Base-by-base conservation (phyloP, 2,797 vertebrate species). In the Periophthalmus magnuspinnatus region DNA sequence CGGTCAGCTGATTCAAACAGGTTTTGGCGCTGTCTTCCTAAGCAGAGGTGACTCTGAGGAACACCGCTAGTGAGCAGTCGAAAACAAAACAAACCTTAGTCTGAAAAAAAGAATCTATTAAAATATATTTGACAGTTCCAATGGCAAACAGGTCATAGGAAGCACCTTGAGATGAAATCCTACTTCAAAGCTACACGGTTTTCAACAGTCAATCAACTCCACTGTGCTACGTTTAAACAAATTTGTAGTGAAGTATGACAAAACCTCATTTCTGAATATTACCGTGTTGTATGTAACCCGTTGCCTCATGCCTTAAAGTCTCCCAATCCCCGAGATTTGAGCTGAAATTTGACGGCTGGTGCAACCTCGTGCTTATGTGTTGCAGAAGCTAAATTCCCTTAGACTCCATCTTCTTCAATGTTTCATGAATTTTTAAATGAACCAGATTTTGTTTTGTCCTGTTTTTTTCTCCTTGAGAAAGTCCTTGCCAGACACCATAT, bases 401-500 rank as follows among this genome's bases (percentile, higher is more conserved):
- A 17, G 33, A 13, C 8, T 61, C 58, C 17, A 38, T n/a, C 17
- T 9, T 9, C 24, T 11, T 63, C 36, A 63, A 24, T 55, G 47
- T 24, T 14, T 33, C 9, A 17, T 72, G 68, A 45, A 72, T 82
- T 69, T 71, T 6, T 68, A 45, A 61, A 41, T 63, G 41, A 65
- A 73, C 61, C 41, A 45, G 11, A 45, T 45, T 45, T 38, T 75
- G 50, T 59, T 64, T 69, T 22, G 47, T 14, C 73, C 48, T 69
- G 59, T 67, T 68, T 70, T n/a, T 28, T 63, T 66, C n/a, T 62
- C n/a, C n/a, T n/a, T 71, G 54, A 64, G 21, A 71, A 36, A 81
- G 78, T 62, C 63, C 52, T 54, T 71, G 71, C 28, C 28, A 28
- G 28, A 3, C 28, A 28, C 28, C n/a, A 71, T 84, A 83, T 76